Evolutionary conservation across 2,797 vertebrate species (phyloP).

Genomic region (Sebastes reedi): DNA sequence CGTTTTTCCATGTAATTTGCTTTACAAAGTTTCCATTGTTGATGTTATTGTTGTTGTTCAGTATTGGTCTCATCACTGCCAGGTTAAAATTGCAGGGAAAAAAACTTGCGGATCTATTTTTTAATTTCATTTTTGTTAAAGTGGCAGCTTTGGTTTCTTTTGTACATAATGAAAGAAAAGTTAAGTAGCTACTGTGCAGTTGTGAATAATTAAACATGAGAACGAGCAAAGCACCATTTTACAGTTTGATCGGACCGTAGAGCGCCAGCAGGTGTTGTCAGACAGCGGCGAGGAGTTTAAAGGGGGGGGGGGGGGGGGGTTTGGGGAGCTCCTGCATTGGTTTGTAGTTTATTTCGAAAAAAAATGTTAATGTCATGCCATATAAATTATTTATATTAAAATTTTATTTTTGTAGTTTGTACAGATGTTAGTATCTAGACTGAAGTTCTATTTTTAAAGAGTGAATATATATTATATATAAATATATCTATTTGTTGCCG

Average conservation of each 20-base stretch:
- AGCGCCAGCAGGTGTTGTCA: constrained; percentile 62
- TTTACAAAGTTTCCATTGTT: constrained; percentile 35
- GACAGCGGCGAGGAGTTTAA: constrained; percentile 31
- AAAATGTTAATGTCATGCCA: constrained; percentile 88
- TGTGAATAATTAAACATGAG: constrained; percentile 56
- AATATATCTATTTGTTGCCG: constrained; percentile 89
- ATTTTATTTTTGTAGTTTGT: constrained; percentile 99
- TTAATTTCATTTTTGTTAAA: constrained; percentile 52
- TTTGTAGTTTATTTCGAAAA: constrained; percentile 80
- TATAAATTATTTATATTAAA: constrained; percentile 99
- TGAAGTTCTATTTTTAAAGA: constrained; percentile 99
- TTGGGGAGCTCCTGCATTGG: constrained; percentile 74
- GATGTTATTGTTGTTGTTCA: constrained; percentile 63
- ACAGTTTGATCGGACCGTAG: constrained; percentile 63
- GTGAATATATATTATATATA: constrained; percentile 97
- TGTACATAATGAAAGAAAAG: constrained; percentile 69
- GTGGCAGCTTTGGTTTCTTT: constrained; percentile 82
- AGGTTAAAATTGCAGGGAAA: constrained; percentile 84
- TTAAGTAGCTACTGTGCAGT: constrained; percentile 80
- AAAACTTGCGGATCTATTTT: constrained; percentile 44
- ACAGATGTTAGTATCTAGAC: constrained; percentile 94
- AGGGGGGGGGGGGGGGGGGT: constrained; percentile 23
- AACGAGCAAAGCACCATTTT: constrained; percentile 64
- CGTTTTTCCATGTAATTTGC: constrained; percentile 34
- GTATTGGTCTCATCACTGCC: constrained; percentile 87